phyloP scores from a whole-genome alignment of 2,797 vertebrate genomes.

The Naso thynnoides region DNA sequence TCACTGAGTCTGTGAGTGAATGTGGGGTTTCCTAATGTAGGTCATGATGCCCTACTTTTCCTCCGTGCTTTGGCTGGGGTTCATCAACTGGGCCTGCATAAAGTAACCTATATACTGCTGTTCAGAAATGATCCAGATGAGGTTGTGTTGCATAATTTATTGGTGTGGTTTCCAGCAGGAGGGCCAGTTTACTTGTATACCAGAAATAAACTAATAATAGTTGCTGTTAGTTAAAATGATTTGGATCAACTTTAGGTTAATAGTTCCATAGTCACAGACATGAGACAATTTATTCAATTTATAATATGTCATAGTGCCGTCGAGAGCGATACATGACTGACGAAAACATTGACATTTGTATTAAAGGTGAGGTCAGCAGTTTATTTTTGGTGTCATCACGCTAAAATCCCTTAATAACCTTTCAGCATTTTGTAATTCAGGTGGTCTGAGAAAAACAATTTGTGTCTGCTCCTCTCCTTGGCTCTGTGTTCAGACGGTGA shows the following conservation, averaged over 20 bases:
- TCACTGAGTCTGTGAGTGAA: conserved; percentile 44
- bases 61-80: conserved; percentile 52
- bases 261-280: conserved; percentile 3
- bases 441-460: too few species aligned
- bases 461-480: too few species aligned
- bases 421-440: too few species aligned
- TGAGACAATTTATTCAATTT: neutral
- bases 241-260: neutral
- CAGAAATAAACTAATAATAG: conserved; percentile 22
- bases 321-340: neutral
- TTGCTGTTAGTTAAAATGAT: neutral
- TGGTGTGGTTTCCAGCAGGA: conserved; percentile 25
- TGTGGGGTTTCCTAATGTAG: conserved; percentile 61
- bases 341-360: neutral
- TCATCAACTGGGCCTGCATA: conserved; percentile 54
- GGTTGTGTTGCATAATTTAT: conserved; percentile 62
- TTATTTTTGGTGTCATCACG: too few species aligned
- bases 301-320: neutral
- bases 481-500: too few species aligned
- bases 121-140: conserved; percentile 61
- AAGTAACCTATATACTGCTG: conserved; percentile 74
- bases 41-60: conserved; percentile 75
- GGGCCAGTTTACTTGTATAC: conserved; percentile 4
- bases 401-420: too few species aligned
- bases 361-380: too few species aligned